phyloP scores from a whole-genome alignment of 2,888 invertebrate species.

The Athalia rosae region DNA sequence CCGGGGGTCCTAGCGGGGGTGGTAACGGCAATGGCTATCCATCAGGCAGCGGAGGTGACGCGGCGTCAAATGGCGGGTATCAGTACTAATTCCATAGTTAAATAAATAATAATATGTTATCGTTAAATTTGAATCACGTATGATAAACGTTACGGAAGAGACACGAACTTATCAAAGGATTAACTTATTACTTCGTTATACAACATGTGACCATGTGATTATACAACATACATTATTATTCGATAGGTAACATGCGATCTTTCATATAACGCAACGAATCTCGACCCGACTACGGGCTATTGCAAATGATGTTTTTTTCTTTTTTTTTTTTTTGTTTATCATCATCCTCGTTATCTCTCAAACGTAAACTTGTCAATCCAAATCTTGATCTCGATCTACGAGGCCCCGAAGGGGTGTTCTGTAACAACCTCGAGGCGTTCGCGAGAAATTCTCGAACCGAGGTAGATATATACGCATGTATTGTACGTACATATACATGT shows the following conservation, averaged over 20 bases:
- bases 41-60: constrained; percentile 69
- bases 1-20: constrained; percentile 50
- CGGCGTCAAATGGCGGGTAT: constrained; percentile 70
- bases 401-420: too few species aligned
- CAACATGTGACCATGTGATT: too few species aligned
- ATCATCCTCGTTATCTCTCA: too few species aligned
- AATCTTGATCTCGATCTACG: too few species aligned
- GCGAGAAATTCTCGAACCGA: not conserved
- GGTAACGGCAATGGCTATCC: constrained; percentile 63
- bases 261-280: too few species aligned
- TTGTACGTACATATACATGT: not conserved
- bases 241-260: too few species aligned
- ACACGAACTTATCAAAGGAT: not conserved
- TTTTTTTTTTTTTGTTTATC: too few species aligned
- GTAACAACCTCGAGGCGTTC: too few species aligned
- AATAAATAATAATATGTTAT: not conserved
- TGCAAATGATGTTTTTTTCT: too few species aligned
- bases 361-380: too few species aligned
- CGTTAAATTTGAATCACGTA: not conserved
- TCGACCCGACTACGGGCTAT: too few species aligned
- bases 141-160: not conserved
- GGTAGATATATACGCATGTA: not conserved
- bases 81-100: constrained; percentile 64
- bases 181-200: constrained; percentile 23
- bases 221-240: not conserved